phyloP scores from a whole-genome alignment of 2,888 invertebrate species.

The Eudemis profundana region DNA sequence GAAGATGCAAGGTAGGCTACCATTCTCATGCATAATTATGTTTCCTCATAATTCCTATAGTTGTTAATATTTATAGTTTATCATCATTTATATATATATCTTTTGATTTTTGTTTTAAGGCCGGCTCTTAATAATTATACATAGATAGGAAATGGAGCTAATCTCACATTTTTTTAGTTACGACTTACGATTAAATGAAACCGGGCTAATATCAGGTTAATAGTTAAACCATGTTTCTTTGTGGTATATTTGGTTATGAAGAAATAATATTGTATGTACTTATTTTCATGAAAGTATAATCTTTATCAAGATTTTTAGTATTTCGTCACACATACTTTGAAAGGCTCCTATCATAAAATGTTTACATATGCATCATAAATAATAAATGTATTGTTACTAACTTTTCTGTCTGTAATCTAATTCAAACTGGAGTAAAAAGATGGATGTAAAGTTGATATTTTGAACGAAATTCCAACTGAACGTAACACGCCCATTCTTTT shows the following conservation, averaged over 20 bases:
- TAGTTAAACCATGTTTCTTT: too few species aligned
- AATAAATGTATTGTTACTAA: background rate
- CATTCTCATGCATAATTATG: background rate
- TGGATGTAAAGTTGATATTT: background rate
- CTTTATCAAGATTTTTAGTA: too few species aligned
- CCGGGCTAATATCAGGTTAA: background rate
- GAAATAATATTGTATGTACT: too few species aligned
- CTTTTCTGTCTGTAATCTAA: background rate
- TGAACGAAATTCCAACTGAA: background rate
- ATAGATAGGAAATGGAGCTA: background rate
- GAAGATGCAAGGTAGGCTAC: slow-evolving; percentile 87
- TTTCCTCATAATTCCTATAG: background rate
- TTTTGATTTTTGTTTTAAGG: background rate
- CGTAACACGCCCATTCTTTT: background rate
- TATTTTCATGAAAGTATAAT: too few species aligned
- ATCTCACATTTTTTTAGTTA: background rate
- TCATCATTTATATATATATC: background rate
- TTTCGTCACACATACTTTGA: too few species aligned
- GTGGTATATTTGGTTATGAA: too few species aligned
- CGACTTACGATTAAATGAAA: background rate
- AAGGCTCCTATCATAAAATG: slow-evolving; percentile 19
- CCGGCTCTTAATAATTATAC: background rate
- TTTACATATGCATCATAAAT: slow-evolving; percentile 24
- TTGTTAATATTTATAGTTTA: background rate
- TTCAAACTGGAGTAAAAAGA: background rate